Evolutionary conservation across 2,113 vertebrate species (phyloP), one percentile per base, ranked within the genome.

Genomic region (Cygnus buccinator): DNA sequence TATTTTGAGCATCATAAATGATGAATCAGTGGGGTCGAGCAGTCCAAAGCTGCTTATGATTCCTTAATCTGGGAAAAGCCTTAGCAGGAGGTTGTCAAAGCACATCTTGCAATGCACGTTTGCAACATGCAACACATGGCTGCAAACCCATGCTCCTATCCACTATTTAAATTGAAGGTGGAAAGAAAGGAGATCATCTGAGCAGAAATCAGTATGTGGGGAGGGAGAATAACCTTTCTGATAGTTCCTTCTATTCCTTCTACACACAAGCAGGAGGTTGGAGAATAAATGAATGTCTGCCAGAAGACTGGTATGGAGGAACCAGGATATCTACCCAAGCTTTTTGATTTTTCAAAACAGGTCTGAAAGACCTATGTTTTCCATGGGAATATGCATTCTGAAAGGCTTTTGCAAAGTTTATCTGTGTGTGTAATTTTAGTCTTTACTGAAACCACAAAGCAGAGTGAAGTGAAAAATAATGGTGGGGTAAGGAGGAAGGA

Each of bases 51-150:
- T 62, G 62, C 83, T 94, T 93, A 89, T 1, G 4, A 66, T 59
- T 71, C 86, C 91, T 87, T 95, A 95, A 87, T 87, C 87, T 92
- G 50, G 72, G 48, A 90, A 82, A 84, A 95, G 73, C 55, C 82
- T 67, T 90, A 77, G 80, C 35, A 1, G 87, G 91, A 31, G 33
- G 67, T 13, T 91, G 86, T 80, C 89, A 84, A 62, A 73, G 46
- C 23, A 5, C 25, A 76, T 94, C 35, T 54, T 50, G 66, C 33
- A n/a, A 76, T 3, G 77, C 93, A 46, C 5, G 9, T 7, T 8
- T 9, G 25, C n/a, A 90, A 90, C 20, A 15, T 7, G 1, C 2
- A 6, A 74, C 79, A 81, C 41, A 58, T 29, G 33, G 35, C 37
- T 35, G 10, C 50, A 76, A 44, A 77, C 39, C 25, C 73, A 65